Percentiles rank a stretch among this genome's conserved stretches.
Evolutionary conservation across 1,140 invertebrate species (phyloP).

Genomic region (Stegodyphus mimosarum): DNA sequence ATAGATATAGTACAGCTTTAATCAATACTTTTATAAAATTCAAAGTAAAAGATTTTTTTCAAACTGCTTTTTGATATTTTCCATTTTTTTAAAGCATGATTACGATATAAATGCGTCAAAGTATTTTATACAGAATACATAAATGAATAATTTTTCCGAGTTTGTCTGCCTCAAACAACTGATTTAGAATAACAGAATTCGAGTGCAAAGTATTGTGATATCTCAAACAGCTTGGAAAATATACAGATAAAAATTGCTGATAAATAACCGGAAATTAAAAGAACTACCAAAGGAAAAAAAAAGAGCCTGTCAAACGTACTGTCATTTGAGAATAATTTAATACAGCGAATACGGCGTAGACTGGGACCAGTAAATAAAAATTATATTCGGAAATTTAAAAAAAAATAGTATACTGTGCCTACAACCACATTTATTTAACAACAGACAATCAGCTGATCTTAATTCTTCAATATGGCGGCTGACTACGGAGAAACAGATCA

Average conservation of each 20-base stretch:
- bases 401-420: not conserved
- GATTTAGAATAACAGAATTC: no score
- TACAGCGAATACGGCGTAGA: not conserved
- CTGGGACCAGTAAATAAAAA: not conserved
- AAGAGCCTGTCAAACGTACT: not conserved
- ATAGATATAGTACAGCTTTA: no score
- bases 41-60: no score
- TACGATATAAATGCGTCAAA: no score
- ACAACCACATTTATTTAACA: not conserved
- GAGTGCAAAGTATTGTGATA: not conserved
- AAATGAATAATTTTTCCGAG: no score
- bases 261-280: not conserved
- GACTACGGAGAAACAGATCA: constrained; percentile 16
- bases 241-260: not conserved
- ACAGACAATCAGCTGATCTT: constrained; percentile 40
- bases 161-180: no score
- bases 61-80: no score
- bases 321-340: not conserved
- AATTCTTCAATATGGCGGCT: constrained; percentile 42
- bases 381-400: not conserved
- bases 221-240: not conserved
- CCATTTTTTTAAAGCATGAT: no score
- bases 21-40: no score
- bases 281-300: not conserved
- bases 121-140: no score